Evolutionary conservation across 2,888 invertebrate species (phyloP).

Genomic region (Anorthoa munda): DNA sequence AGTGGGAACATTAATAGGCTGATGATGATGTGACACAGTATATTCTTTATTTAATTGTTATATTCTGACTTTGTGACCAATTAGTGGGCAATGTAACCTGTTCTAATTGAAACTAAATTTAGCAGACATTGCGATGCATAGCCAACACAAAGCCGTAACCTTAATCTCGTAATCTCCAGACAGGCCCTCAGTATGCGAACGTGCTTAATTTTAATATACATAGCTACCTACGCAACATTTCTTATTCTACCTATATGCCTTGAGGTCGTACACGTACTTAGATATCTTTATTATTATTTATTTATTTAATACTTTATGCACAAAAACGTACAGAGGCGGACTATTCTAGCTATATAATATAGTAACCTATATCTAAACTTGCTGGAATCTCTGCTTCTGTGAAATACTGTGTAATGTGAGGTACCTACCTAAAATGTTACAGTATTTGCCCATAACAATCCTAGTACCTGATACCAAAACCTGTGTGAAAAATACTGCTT

Average conservation of each 20-base stretch:
- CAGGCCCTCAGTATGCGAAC: conserved; percentile 20
- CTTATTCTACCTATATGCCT: too few species aligned
- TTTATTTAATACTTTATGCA: too few species aligned
- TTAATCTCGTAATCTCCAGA: conserved; percentile 41
- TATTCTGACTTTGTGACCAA: background rate
- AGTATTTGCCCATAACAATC: background rate
- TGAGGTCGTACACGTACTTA: conserved; percentile 7
- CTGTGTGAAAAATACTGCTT: background rate
- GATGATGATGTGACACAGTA: too few species aligned
- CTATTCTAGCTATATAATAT: background rate
- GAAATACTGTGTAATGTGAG: too few species aligned
- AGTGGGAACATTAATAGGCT: too few species aligned
- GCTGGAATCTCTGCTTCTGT: background rate
- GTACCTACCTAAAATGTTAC: background rate
- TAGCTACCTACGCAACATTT: conserved; percentile 1
- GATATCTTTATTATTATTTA: too few species aligned
- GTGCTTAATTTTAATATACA: conserved; percentile 47
- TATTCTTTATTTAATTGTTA: background rate
- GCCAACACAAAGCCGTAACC: conserved; percentile 23
- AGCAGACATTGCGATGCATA: conserved; percentile 20
- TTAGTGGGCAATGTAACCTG: background rate
- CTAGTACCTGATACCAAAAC: background rate
- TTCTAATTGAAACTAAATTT: conserved; percentile 12
- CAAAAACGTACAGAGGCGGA: too few species aligned
- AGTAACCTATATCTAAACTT: background rate